A percentile compares a stretch with the other conserved stretches of the same genome.
Evolutionary conservation across 2,113 vertebrate genomes (phyloP).

Genomic region (Hirundichthys speculiger): DNA sequence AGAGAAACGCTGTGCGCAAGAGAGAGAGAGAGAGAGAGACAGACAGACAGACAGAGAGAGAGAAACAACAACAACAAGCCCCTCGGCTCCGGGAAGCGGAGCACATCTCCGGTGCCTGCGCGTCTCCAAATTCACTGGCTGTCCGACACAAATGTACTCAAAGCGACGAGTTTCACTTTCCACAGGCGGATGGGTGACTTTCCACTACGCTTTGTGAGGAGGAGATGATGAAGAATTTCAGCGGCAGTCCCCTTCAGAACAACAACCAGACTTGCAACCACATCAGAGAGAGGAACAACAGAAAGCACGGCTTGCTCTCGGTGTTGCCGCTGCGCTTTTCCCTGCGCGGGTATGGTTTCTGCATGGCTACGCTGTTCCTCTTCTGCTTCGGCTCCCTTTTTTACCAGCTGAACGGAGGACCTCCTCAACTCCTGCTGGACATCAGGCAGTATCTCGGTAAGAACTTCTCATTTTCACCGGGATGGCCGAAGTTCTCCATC

Average conservation of each 20-base stretch:
- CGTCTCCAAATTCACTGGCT: slow-evolving; percentile 45
- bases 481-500: slow-evolving; percentile 21
- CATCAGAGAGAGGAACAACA: slow-evolving; percentile 74
- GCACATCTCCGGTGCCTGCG: slow-evolving; percentile 40
- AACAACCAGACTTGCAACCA: slow-evolving; percentile 80
- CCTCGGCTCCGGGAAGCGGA: slow-evolving; percentile 51
- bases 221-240: slow-evolving; percentile 89
- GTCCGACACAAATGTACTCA: slow-evolving; percentile 62
- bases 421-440: slow-evolving; percentile 91
- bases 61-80: background rate
- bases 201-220: slow-evolving; percentile 84
- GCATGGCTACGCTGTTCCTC: slow-evolving; percentile 91
- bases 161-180: slow-evolving; percentile 72
- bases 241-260: slow-evolving; percentile 79
- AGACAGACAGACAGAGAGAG: too few species aligned
- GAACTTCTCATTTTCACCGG: slow-evolving; percentile 53
- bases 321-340: slow-evolving; percentile 82
- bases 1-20: slow-evolving; percentile 40
- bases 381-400: slow-evolving; percentile 93
- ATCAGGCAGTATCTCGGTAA: slow-evolving; percentile 95
- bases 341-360: slow-evolving; percentile 91
- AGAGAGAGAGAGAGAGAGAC: background rate
- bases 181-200: slow-evolving; percentile 85
- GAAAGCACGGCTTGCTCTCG: slow-evolving; percentile 74
- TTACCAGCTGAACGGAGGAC: slow-evolving; percentile 93